Base-by-base conservation (phyloP, 2,888 invertebrate genomes). In the Odiellus spinosus region DNA sequence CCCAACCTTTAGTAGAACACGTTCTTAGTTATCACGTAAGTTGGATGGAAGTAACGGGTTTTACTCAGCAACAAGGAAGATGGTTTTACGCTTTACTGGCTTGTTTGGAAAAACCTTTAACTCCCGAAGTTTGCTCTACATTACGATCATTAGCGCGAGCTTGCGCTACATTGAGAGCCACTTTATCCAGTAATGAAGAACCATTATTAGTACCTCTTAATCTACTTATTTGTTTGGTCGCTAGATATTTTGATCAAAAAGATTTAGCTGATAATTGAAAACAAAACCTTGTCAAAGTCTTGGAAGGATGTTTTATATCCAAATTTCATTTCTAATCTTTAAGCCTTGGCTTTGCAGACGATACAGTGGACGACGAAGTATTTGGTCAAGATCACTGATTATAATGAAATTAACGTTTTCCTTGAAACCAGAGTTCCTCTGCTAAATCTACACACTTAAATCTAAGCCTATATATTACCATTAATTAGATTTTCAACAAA, bases 21-120 rank as follows among this genome's bases (percentile, higher is more conserved):
- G 62, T 73, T 3, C 56, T 74, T 26, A 71, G 73, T 49, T 70
- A 71, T 59, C 64, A 73, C 40, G 62, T 70, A 3, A 66, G 68
- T 50, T 67, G 68, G 63, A 57, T 74, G 43, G 67, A 70, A 49
- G 61, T 61, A 26, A 65, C 63, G 14, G 64, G 64, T 1, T 68
- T 76, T 50, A 59, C 67, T 26, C 60, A 67, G n/a, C 59, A 65
- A 46, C 63, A 66, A 63, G 79, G 79, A 19, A 70, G 70, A 60
- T 82, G 82, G 82, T 69, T 82, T 19, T 82, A 78, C 66, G 73
- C 79, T 1, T 65, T 81, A 42, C 61, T 82, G 42, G 72, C 74
- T 5, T 73, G 74, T 52, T 63, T 77, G 33, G 75, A 77, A 59
- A 71, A 75, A 50, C 82, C 82, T 1, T 64, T 82, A 8, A 68